Percentiles rank a stretch among this genome's conserved stretches.
These are phyloP conservation scores for Canis aureus DNA, from an alignment of 2,113 vertebrate species.

Conservation along the genomic window DNA sequence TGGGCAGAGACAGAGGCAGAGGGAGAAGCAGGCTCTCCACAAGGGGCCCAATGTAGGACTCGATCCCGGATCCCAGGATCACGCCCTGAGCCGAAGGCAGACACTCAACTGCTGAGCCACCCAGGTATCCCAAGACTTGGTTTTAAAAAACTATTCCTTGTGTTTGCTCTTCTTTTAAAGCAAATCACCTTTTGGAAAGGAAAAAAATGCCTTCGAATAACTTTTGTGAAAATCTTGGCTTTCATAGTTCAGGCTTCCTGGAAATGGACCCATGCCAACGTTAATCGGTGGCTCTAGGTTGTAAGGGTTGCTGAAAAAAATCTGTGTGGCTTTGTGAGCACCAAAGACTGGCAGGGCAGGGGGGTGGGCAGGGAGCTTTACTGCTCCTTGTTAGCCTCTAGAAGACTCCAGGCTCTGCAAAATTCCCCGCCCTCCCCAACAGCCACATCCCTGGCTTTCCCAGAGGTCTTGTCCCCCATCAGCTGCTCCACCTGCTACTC, in stretches of 20 bases:
- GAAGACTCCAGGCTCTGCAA: background rate
- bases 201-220: background rate
- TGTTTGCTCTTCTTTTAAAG: background rate
- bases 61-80: too few species aligned
- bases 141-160: background rate
- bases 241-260: background rate
- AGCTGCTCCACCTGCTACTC: slow-evolving; percentile 56
- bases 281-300: background rate
- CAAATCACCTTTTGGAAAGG: background rate
- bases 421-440: background rate
- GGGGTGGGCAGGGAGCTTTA: background rate
- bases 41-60: too few species aligned
- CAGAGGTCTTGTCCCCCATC: slow-evolving; percentile 47
- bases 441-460: background rate
- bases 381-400: background rate
- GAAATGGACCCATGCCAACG: background rate
- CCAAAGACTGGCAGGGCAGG: background rate
- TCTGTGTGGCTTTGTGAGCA: background rate
- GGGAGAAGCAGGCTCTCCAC: too few species aligned
- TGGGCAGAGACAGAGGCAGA: too few species aligned
- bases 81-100: too few species aligned
- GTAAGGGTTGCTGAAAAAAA: background rate
- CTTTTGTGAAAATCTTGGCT: background rate
- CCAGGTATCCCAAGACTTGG: too few species aligned
- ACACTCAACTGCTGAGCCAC: too few species aligned